These are phyloP conservation scores for Erpetoichthys calabaricus DNA, from an alignment of 2,797 vertebrate genomes.

Conservation along the genomic window DNA sequence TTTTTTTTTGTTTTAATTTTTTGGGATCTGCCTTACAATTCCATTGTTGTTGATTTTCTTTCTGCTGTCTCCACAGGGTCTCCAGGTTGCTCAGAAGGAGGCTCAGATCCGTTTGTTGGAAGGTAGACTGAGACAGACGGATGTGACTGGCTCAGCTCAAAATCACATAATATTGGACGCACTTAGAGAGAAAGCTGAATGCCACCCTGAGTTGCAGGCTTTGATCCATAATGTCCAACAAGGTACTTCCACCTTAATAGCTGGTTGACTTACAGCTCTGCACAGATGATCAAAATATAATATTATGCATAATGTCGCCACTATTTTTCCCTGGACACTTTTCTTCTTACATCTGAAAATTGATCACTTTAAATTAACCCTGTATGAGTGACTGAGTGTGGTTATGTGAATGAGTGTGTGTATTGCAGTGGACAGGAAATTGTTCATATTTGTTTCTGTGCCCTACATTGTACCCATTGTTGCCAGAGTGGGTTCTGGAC, in stretches of 20 bases:
- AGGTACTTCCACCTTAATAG: conserved; percentile 37
- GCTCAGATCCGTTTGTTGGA: conserved; percentile 83
- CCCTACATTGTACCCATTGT: too few species aligned
- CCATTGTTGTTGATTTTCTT: not conserved
- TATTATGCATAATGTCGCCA: too few species aligned
- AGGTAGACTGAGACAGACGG: conserved; percentile 77
- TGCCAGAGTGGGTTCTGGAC: too few species aligned
- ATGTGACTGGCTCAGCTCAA: conserved; percentile 67
- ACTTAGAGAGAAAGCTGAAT: conserved; percentile 80
- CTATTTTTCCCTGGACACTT: too few species aligned
- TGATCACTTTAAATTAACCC: too few species aligned
- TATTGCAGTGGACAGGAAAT: too few species aligned
- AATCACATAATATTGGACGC: conserved; percentile 82
- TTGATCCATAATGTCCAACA: conserved; percentile 74
- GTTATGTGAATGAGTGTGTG: too few species aligned
- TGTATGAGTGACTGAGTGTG: too few species aligned
- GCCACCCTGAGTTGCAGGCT: conserved; percentile 75
- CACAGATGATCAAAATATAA: too few species aligned
- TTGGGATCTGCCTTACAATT: not conserved
- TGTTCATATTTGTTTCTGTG: too few species aligned
- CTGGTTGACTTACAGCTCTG: too few species aligned
- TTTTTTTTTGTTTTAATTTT: not conserved
- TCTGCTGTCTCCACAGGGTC: conserved; percentile 45
- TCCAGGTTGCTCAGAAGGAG: conserved; percentile 90
- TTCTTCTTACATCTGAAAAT: too few species aligned